A percentile compares a stretch with the other conserved stretches of the same genome.
Evolutionary conservation across 2,797 vertebrate genomes (phyloP).

Genomic region (Poeciliopsis gracilis): DNA sequence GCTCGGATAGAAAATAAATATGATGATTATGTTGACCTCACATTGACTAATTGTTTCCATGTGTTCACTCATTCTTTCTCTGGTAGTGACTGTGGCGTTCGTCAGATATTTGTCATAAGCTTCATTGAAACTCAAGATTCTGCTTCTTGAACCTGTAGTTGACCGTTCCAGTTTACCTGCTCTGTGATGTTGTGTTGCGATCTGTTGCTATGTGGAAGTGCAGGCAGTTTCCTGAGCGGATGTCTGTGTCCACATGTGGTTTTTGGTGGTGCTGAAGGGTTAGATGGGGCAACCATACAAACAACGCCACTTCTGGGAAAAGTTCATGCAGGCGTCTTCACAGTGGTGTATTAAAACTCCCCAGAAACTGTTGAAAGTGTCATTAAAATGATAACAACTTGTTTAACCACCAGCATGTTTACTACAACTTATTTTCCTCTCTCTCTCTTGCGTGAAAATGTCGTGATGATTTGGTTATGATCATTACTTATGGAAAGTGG

Average conservation of each 20-base stretch:
- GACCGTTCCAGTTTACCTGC: background rate
- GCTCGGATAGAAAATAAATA: slow-evolving; percentile 4
- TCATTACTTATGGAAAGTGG: slow-evolving; percentile 15
- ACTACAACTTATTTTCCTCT: slow-evolving; percentile 71
- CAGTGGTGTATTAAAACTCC: slow-evolving; percentile 36
- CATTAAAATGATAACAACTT: slow-evolving; percentile 55
- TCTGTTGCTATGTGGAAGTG: slow-evolving; percentile 8
- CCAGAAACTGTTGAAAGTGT: slow-evolving; percentile 41
- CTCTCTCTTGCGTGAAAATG: slow-evolving; percentile 33
- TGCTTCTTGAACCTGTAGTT: background rate
- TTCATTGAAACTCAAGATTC: background rate
- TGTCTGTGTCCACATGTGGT: background rate
- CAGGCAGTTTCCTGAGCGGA: background rate
- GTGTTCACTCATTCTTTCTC: slow-evolving; percentile 1
- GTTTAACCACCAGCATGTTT: slow-evolving; percentile 49
- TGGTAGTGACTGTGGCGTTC: slow-evolving; percentile 4
- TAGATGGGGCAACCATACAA: slow-evolving; percentile 4
- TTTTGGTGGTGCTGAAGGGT: background rate
- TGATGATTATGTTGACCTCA: slow-evolving; percentile 13
- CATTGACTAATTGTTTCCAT: slow-evolving; percentile 22
- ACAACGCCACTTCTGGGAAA: slow-evolving; percentile 29
- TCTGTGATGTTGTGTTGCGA: background rate
- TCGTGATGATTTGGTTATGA: slow-evolving; percentile 34
- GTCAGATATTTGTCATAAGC: slow-evolving; percentile 11
- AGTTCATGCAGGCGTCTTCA: slow-evolving; percentile 41